These are phyloP conservation scores for Lamellibrachia luymesi DNA, from an alignment of 1,140 invertebrate species.

Conservation along the genomic window DNA sequence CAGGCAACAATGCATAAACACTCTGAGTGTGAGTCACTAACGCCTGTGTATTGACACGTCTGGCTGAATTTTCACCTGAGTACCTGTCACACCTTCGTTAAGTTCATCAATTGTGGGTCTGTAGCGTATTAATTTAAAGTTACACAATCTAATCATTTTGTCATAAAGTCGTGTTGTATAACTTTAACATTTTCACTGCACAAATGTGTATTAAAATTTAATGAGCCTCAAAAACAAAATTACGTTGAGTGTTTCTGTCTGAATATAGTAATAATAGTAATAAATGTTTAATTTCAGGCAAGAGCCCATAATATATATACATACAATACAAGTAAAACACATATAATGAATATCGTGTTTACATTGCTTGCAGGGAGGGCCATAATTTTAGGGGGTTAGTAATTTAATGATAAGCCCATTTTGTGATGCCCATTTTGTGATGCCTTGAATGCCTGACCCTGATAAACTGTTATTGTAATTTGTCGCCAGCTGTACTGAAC, in stretches of 20 bases:
- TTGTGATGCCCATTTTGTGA: no score
- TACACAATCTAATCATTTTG: background rate
- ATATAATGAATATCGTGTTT: no score
- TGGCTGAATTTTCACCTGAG: background rate
- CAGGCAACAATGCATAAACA: background rate
- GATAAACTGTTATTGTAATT: no score
- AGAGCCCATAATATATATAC: no score
- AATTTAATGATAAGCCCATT: no score
- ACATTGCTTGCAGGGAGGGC: no score
- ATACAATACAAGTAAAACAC: no score
- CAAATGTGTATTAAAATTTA: background rate
- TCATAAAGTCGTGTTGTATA: background rate
- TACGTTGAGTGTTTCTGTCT: background rate
- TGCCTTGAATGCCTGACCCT: no score
- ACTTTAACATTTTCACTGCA: background rate
- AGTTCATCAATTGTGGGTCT: background rate
- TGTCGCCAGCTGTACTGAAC: no score
- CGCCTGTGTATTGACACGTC: background rate
- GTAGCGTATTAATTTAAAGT: background rate
- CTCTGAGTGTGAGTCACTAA: background rate
- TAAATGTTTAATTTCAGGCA: no score
- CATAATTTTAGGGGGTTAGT: no score
- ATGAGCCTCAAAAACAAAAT: background rate
- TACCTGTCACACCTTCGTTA: background rate
- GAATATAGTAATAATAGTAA: no score